phyloP scores from a whole-genome alignment of 2,797 vertebrate genomes.

The Poeciliopsis turneri region DNA sequence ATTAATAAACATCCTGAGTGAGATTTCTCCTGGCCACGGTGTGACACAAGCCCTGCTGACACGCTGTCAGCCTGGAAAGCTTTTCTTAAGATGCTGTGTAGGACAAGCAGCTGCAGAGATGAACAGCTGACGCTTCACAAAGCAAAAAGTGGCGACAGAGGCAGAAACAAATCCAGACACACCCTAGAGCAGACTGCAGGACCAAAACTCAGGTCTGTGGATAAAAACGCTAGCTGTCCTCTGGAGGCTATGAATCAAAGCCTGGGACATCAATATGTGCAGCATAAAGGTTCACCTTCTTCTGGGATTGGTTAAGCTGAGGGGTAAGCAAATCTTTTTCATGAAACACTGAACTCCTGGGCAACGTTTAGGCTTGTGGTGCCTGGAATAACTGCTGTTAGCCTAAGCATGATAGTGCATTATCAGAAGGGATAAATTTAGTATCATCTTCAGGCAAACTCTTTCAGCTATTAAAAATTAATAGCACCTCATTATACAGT shows the following conservation, averaged over 20 bases:
- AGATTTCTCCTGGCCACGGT: conserved; percentile 40
- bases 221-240: conserved; percentile 7
- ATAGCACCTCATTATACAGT: conserved; percentile 55
- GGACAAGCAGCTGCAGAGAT: conserved; percentile 43
- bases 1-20: conserved; percentile 31
- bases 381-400: conserved; percentile 31
- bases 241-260: conserved; percentile 43
- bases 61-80: conserved; percentile 35
- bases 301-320: neutral
- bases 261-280: conserved; percentile 28
- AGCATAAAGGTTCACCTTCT: conserved; percentile 21
- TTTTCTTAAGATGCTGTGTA: conserved; percentile 46
- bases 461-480: conserved; percentile 66
- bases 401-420: conserved; percentile 28
- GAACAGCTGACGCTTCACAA: conserved; percentile 63
- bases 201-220: conserved; percentile 37
- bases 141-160: conserved; percentile 54
- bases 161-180: conserved; percentile 55
- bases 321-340: conserved; percentile 21
- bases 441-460: conserved; percentile 56
- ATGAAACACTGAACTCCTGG: conserved; percentile 47
- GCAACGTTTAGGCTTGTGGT: conserved; percentile 38
- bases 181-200: conserved; percentile 36
- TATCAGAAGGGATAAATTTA: conserved; percentile 49
- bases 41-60: conserved; percentile 44